Percentiles rank a stretch among this genome's conserved stretches.
Evolutionary conservation across 23 tunicate species (phyloP).

Genomic region (Trididemnum clinides): DNA sequence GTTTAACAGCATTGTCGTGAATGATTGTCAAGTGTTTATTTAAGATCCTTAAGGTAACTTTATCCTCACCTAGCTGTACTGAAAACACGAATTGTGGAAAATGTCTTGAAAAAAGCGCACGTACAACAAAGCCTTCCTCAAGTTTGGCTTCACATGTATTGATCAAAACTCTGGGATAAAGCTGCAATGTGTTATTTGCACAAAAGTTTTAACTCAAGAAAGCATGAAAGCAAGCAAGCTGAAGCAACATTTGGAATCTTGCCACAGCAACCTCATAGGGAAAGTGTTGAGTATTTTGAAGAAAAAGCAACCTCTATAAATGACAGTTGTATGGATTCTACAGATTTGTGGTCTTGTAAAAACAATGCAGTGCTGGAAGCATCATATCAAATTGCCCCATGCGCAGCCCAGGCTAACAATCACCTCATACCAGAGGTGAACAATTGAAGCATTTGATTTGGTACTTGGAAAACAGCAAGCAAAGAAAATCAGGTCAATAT

Average conservation of each 20-base stretch:
- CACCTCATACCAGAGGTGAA: slow-evolving; percentile 20
- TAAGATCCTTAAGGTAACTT: no score
- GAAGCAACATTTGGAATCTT: slow-evolving; percentile 36
- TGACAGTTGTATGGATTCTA: slow-evolving; percentile 8
- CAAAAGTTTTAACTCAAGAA: slow-evolving; percentile 39
- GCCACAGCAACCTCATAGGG: slow-evolving; percentile 26
- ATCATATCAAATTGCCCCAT: slow-evolving; percentile 39
- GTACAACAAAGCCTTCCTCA: slow-evolving; percentile 37
- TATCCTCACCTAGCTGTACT: no score
- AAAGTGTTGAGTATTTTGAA: slow-evolving; percentile 40
- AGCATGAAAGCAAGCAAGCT: slow-evolving; percentile 44
- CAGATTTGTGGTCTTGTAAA: slow-evolving; percentile 17
- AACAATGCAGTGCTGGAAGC: slow-evolving; percentile 24
- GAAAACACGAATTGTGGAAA: no score
- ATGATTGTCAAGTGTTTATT: no score
- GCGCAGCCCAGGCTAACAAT: slow-evolving; percentile 36
- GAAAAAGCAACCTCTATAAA: slow-evolving; percentile 18
- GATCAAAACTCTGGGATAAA: background rate
- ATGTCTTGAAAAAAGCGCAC: slow-evolving; percentile 15
- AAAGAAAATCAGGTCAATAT: background rate
- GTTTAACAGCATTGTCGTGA: no score
- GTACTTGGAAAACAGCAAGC: slow-evolving; percentile 6
- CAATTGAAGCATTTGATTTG: background rate
- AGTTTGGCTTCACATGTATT: slow-evolving; percentile 44
- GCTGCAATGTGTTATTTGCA: slow-evolving; percentile 33